phyloP scores from a whole-genome alignment of 2,888 invertebrate genomes.

The Oasisia sp. region DNA sequence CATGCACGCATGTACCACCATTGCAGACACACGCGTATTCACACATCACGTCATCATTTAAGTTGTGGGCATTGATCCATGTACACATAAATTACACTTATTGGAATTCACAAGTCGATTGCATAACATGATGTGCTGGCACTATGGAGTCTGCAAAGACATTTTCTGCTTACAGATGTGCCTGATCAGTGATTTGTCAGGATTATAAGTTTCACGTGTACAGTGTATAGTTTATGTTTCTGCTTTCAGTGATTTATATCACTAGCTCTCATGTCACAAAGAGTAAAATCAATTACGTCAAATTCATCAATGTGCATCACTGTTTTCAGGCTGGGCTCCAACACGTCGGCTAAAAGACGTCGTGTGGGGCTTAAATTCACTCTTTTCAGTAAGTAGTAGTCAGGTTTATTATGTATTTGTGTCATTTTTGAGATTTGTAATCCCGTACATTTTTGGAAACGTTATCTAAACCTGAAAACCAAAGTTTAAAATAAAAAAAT shows the following conservation, averaged over 20 bases:
- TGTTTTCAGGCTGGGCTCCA: conserved; percentile 84
- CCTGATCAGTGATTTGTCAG: too few relatives aligned
- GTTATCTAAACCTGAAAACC: too few relatives aligned
- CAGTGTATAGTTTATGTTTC: too few relatives aligned
- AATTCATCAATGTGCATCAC: not conserved
- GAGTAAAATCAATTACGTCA: too few relatives aligned
- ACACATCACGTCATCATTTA: too few relatives aligned
- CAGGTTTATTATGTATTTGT: not conserved
- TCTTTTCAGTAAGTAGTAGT: conserved; percentile 82
- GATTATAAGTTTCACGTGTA: not conserved
- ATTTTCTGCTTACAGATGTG: too few relatives aligned
- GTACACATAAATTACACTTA: conserved; percentile 26
- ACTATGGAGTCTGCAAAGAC: too few relatives aligned
- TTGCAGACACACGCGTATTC: too few relatives aligned
- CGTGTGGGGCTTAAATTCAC: conserved; percentile 90
- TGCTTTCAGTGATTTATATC: too few relatives aligned
- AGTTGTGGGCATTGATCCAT: too few relatives aligned
- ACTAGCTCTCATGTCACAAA: not conserved
- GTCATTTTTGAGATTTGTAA: not conserved
- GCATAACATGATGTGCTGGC: not conserved
- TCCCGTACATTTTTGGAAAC: too few relatives aligned
- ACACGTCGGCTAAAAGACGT: conserved; percentile 91
- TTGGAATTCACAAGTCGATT: conserved; percentile 19
- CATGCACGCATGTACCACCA: not conserved
- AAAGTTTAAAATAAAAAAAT: too few relatives aligned